Conservation (phyloP, 2,888 invertebrate genomes). For the Dromius quadrimaculatus region DNA sequence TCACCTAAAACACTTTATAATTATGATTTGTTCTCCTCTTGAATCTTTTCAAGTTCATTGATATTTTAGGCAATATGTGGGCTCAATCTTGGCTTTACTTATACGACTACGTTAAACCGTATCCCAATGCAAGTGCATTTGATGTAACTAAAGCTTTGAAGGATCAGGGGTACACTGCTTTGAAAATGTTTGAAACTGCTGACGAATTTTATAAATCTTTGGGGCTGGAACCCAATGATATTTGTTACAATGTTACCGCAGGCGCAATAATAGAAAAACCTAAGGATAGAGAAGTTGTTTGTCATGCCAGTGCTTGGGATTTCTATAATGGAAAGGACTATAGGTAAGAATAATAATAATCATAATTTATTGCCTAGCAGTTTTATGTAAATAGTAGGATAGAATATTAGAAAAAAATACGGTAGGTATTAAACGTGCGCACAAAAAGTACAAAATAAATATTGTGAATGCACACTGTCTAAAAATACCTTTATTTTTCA, state of each 20-base stretch:
- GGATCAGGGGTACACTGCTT: slow-evolving; percentile 65
- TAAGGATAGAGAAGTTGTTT: slow-evolving; percentile 71
- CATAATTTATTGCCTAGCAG: too few relatives aligned
- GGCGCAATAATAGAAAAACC: slow-evolving; percentile 72
- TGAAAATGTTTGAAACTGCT: slow-evolving; percentile 71
- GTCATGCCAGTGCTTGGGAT: slow-evolving; percentile 79
- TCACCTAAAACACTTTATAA: background rate
- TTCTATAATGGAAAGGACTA: slow-evolving; percentile 76
- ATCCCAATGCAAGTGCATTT: slow-evolving; percentile 64
- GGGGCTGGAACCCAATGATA: slow-evolving; percentile 72
- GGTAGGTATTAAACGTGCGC: too few relatives aligned
- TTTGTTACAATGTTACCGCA: slow-evolving; percentile 69
- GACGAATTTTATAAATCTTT: slow-evolving; percentile 74
- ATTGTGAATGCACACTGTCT: too few relatives aligned
- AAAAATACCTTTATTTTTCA: too few relatives aligned
- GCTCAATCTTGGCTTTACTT: slow-evolving; percentile 74
- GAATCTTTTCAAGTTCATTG: background rate
- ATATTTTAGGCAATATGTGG: slow-evolving; percentile 74
- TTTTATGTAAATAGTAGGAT: too few relatives aligned
- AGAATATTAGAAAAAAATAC: too few relatives aligned
- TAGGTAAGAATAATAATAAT: slow-evolving; percentile 66
- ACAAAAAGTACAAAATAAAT: background rate
- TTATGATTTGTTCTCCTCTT: background rate
- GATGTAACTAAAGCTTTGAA: slow-evolving; percentile 69
- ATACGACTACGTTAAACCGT: slow-evolving; percentile 68